Conservation (phyloP, 2,113 vertebrate genomes). For the Brachypteracias leptosomus region DNA sequence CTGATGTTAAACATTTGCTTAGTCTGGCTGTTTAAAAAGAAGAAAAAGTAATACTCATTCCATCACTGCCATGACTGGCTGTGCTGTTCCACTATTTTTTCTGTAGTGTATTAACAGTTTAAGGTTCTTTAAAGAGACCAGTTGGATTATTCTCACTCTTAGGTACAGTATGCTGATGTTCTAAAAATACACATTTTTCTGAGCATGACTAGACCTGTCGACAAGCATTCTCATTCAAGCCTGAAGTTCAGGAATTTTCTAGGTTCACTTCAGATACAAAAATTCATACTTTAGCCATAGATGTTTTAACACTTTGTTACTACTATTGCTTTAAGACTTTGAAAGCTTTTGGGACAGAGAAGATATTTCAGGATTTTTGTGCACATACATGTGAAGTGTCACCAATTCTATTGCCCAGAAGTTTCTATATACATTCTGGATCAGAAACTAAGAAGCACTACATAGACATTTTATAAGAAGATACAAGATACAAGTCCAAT, state of each 20-base stretch:
- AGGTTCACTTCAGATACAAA: conserved; percentile 24
- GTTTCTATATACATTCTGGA: background rate
- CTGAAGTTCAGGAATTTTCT: conserved; percentile 1
- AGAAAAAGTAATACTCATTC: background rate
- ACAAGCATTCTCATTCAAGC: conserved; percentile 5
- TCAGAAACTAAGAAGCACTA: background rate
- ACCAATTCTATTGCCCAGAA: background rate
- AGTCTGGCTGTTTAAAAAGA: background rate
- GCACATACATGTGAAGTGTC: background rate
- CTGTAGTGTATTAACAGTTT: background rate
- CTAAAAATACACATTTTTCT: conserved; percentile 29
- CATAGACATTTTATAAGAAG: background rate
- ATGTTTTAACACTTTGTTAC: background rate
- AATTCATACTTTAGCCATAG: background rate
- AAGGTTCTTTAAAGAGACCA: background rate
- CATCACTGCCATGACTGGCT: background rate
- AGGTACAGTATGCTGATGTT: background rate
- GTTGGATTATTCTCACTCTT: background rate
- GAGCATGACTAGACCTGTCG: conserved; percentile 40
- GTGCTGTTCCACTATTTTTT: background rate
- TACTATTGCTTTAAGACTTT: background rate
- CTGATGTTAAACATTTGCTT: background rate
- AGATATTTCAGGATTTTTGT: background rate
- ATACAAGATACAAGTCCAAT: background rate
- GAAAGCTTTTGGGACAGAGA: background rate